A percentile compares a stretch with the other conserved stretches of the same genome.
Conservation (phyloP, 1,140 invertebrate species). For the Subanguina moxae region DNA sequence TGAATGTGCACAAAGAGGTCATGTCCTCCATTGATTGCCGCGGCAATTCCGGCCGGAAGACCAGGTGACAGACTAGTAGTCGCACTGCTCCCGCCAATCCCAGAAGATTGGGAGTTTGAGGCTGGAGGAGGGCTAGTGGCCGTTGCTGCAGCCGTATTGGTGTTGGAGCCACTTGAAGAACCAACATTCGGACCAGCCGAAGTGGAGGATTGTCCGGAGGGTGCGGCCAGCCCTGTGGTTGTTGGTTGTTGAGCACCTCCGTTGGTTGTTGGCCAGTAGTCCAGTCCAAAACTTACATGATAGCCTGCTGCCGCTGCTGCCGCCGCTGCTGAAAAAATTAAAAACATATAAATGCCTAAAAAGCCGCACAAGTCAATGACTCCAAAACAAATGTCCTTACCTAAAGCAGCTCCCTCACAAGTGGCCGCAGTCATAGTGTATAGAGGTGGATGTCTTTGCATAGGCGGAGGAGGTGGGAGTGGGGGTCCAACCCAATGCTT, state of each 20-base stretch:
- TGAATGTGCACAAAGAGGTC: conserved; percentile 55
- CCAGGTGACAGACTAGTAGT: conserved; percentile 35
- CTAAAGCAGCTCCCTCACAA: neutral
- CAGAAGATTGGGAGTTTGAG: neutral
- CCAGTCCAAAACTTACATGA: conserved; percentile 11
- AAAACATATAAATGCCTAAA: too few species aligned
- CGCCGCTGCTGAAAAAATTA: conserved; percentile 8
- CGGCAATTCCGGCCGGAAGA: conserved; percentile 26
- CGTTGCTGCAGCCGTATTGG: conserved; percentile 4
- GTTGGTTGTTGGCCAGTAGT: neutral
- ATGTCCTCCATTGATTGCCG: conserved; percentile 37
- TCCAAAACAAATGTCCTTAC: neutral
- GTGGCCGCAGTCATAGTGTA: conserved; percentile 27
- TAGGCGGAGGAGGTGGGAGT: neutral
- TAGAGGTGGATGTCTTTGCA: conserved; percentile 12
- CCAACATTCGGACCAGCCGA: conserved; percentile 1
- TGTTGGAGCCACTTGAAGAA: conserved; percentile 5
- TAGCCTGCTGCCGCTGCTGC: conserved; percentile 28
- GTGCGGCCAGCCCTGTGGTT: neutral
- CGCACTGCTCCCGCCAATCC: conserved; percentile 1
- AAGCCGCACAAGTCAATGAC: neutral
- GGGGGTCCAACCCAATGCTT: conserved; percentile 15
- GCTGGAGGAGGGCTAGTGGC: neutral
- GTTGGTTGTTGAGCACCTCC: neutral
- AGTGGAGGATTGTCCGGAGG: neutral